Evolutionary conservation across 2,113 vertebrate genomes (phyloP).

Genomic region (Sinosuthora webbiana): DNA sequence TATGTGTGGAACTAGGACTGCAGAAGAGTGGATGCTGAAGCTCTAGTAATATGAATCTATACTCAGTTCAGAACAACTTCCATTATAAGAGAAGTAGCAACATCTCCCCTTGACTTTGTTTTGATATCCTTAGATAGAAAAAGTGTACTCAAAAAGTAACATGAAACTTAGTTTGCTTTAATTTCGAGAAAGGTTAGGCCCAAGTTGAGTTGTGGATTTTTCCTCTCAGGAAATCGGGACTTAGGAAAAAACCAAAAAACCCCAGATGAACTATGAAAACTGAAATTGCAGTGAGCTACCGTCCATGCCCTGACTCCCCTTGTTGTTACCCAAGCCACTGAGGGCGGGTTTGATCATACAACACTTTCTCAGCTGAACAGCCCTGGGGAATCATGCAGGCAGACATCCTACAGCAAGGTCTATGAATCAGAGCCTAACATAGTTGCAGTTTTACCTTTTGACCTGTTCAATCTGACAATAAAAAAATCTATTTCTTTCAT

Average conservation of each 20-base stretch:
- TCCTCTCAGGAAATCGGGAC: neutral
- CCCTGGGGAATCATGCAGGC: neutral
- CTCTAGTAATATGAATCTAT: neutral
- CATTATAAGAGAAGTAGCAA: neutral
- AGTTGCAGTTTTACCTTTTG: slow-evolving; percentile 30
- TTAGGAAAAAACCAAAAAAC: neutral
- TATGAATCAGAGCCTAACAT: neutral
- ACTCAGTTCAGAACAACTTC: neutral
- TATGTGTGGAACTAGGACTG: neutral
- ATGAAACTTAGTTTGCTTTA: neutral
- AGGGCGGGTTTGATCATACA: slow-evolving; percentile 9
- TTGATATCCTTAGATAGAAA: neutral
- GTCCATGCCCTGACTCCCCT: neutral
- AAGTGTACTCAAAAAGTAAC: neutral
- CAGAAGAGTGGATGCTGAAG: neutral
- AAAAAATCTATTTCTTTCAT: slow-evolving; percentile 8
- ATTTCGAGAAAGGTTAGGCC: neutral
- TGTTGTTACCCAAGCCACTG: neutral
- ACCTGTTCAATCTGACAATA: neutral
- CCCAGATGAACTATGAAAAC: neutral
- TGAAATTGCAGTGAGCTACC: neutral
- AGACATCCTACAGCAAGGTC: neutral
- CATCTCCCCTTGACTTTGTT: neutral
- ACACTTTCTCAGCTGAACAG: neutral
- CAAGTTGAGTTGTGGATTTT: neutral